A percentile compares a stretch with the other conserved stretches of the same genome.
These are phyloP conservation scores for Terrapene triunguis DNA, from an alignment of 2,113 vertebrate genomes.

Conservation along the genomic window DNA sequence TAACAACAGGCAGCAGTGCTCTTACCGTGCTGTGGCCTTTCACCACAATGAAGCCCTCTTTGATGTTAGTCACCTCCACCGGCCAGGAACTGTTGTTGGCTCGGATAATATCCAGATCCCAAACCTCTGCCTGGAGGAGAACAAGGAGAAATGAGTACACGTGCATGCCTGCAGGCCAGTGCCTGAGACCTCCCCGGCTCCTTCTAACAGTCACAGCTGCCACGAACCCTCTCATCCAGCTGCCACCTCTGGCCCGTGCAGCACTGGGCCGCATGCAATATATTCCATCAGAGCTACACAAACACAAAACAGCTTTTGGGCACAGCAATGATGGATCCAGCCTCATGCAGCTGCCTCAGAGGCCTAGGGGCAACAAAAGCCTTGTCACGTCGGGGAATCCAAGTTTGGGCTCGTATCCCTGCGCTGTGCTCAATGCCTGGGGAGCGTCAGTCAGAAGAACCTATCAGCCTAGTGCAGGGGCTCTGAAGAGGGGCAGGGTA, in stretches of 20 bases:
- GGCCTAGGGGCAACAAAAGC: not conserved
- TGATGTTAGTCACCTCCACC: constrained; percentile 87
- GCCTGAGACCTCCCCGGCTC: not conserved
- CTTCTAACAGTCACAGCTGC: not conserved
- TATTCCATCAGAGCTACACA: not conserved
- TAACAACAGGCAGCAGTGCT: not conserved
- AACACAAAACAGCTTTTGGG: not conserved
- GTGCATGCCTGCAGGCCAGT: rapidly evolving
- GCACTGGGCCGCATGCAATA: not conserved
- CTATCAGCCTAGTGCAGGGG: not conserved
- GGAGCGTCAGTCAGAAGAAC: not conserved
- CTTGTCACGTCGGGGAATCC: not conserved
- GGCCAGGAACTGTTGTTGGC: constrained; percentile 90
- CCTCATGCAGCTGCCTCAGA: not conserved
- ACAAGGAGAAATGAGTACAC: not conserved
- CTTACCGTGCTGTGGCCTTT: constrained; percentile 93
- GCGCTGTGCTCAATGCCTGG: no score
- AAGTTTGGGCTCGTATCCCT: not conserved
- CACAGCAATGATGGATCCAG: not conserved
- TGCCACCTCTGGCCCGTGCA: not conserved
- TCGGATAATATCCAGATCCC: constrained; percentile 95
- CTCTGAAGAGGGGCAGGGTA: not conserved
- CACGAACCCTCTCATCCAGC: not conserved
- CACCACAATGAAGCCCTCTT: constrained; percentile 93
- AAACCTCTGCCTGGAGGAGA: constrained; percentile 92